Percentiles rank a stretch among this genome's conserved stretches.
phyloP scores from a whole-genome alignment of 2,113 vertebrate genomes.

The Tor tambroides region DNA sequence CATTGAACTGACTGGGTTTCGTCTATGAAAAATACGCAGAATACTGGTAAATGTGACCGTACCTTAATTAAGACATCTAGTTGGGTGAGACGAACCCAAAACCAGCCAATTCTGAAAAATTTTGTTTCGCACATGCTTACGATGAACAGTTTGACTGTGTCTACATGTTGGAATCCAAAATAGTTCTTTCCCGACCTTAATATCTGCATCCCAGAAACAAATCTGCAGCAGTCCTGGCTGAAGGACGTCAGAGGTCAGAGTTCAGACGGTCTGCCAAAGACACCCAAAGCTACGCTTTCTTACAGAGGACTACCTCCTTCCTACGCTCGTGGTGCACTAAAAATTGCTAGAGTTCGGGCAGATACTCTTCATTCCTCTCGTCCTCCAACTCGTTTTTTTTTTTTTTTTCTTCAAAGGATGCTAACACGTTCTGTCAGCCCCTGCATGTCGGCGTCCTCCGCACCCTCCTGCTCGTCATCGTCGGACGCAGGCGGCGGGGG shows the following conservation, averaged over 20 bases:
- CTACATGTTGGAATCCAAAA: too few relatives aligned
- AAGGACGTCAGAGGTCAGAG: slow-evolving; percentile 4
- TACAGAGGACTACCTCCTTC: not conserved
- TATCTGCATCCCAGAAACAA: not conserved
- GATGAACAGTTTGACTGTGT: not conserved
- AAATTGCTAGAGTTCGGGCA: not conserved
- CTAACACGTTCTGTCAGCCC: slow-evolving; percentile 88
- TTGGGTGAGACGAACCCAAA: not conserved
- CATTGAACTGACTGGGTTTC: not conserved
- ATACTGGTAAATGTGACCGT: not conserved
- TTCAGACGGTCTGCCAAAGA: not conserved
- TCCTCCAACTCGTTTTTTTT: not conserved
- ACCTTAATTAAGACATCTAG: not conserved
- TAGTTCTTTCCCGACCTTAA: not conserved
- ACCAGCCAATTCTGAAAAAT: not conserved
- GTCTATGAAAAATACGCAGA: not conserved
- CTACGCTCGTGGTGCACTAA: not conserved
- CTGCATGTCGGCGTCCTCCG: slow-evolving; percentile 82
- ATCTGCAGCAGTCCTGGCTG: not conserved
- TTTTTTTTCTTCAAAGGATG: slow-evolving; percentile 79
- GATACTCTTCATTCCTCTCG: slow-evolving; percentile 13
- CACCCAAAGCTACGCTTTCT: too few relatives aligned
- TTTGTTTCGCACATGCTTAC: not conserved
- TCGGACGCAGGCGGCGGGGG: slow-evolving; percentile 63
- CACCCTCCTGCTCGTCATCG: slow-evolving; percentile 68